Base-by-base conservation (phyloP, 2,888 invertebrate genomes). In the Parnassius mnemosyne region DNA sequence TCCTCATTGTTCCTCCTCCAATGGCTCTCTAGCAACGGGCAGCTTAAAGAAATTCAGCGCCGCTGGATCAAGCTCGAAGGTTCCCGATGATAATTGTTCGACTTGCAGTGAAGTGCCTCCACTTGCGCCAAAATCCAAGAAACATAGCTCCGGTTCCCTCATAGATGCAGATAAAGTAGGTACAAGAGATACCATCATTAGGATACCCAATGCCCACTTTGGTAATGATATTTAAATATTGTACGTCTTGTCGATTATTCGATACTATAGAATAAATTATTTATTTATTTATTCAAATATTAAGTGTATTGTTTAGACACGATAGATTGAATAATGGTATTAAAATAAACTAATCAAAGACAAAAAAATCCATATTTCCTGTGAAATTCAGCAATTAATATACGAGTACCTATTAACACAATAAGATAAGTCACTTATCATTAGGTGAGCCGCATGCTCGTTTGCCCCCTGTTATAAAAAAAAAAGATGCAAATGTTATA, bases 41-140 rank as follows among this genome's bases (percentile, higher is more conserved):
- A 91, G 91, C 70, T 74, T 91, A 3, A 87, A 86, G 62, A 89
- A 89, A 65, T 85, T 89, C 67, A 85, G 81, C 49, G 73, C 79
- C 2, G 85, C 84, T 0, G 79, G 88, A 10, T 84, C 87, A 3
- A 84, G 80, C 65, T 83, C 84, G 0, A 84, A 80, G 67, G 76
- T 81, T 16, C 68, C 76, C 0, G 90, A 90, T 50, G 90, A 90
- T 63, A 84, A 79, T 61, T 83, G 89, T 65, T 86, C 90, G 34
- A 84, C 85, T 0, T 85, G 90, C 71, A 86, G 92, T 66, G 89
- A 92, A 71, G 85, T 87, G 10, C 89, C 91, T 1, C 85, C 89
- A 0, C 75, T 88, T 10, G 87, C 79, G 1, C 90, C 89, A 3
- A 87, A 88, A 66, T 76, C 83, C 1, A 90, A 91, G 64, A 92